A percentile compares a stretch with the other conserved stretches of the same genome.
Conservation (phyloP, 2,113 vertebrate genomes). For the Sorex araneus region DNA sequence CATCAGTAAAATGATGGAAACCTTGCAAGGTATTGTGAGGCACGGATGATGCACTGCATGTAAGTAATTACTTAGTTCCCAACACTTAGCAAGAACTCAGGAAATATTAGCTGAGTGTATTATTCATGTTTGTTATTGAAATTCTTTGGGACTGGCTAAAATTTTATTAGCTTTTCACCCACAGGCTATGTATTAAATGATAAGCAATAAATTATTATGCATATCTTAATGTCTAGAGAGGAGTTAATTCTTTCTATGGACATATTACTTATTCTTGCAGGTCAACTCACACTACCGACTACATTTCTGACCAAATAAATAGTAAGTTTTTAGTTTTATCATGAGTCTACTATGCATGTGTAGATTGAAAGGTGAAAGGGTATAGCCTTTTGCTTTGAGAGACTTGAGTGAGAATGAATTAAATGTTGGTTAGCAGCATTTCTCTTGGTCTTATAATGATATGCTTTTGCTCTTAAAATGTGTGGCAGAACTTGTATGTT, state of each 20-base stretch:
- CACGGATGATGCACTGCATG: background rate
- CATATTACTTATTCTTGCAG: background rate
- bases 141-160: conserved; percentile 35
- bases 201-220: background rate
- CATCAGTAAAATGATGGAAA: conserved; percentile 45
- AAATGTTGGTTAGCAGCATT: conserved; percentile 17
- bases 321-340: conserved; percentile 32
- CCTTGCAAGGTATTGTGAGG: background rate
- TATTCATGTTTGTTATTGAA: background rate
- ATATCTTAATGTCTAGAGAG: background rate
- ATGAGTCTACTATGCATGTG: background rate
- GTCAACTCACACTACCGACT: background rate
- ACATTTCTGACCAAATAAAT: conserved; percentile 30
- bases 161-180: background rate
- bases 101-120: background rate
- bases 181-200: background rate
- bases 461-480: background rate
- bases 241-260: background rate
- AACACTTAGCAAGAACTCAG: background rate
- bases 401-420: background rate
- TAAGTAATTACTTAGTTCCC: background rate
- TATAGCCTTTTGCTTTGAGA: conserved; percentile 30
- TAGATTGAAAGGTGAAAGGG: background rate
- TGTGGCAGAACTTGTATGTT: conserved; percentile 41
- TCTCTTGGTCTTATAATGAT: conserved; percentile 31